Conservation (phyloP, 2,888 invertebrate genomes). For the Venusia cambrica region DNA sequence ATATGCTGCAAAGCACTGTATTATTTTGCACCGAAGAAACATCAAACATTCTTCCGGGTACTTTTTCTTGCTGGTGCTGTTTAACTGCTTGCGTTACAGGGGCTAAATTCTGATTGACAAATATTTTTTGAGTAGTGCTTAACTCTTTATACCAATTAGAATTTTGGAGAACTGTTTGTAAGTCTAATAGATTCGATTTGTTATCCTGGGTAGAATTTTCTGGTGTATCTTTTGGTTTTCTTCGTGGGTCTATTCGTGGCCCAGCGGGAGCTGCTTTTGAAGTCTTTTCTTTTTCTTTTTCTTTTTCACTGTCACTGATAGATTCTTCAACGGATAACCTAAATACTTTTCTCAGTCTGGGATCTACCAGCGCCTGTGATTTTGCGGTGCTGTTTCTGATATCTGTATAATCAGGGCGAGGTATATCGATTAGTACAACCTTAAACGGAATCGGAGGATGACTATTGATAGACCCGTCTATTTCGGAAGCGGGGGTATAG, state of each 20-base stretch:
- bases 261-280: conserved; percentile 51
- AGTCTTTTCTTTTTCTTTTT: conserved; percentile 73
- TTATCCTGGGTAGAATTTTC: conserved; percentile 49
- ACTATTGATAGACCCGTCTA: conserved; percentile 89
- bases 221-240: conserved; percentile 63
- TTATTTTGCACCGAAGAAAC: conserved; percentile 74
- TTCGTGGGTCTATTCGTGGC: conserved; percentile 71
- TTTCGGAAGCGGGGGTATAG: conserved; percentile 92
- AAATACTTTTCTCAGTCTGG: conserved; percentile 88
- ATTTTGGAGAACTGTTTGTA: conserved; percentile 83
- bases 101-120: conserved; percentile 85
- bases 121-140: conserved; percentile 86
- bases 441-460: conserved; percentile 88
- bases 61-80: conserved; percentile 81
- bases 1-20: conserved; percentile 78
- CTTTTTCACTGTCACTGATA: conserved; percentile 82
- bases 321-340: conserved; percentile 83
- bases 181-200: conserved; percentile 69
- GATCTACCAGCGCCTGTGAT: conserved; percentile 87
- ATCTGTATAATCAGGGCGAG: conserved; percentile 88
- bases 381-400: conserved; percentile 86
- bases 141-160: conserved; percentile 86
- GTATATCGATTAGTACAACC: conserved; percentile 82
- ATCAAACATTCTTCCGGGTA: conserved; percentile 78
- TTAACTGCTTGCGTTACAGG: conserved; percentile 82